These are phyloP conservation scores for Anguilla pacifica DNA, from an alignment of 2,797 vertebrate genomes.

Conservation along the genomic window DNA sequence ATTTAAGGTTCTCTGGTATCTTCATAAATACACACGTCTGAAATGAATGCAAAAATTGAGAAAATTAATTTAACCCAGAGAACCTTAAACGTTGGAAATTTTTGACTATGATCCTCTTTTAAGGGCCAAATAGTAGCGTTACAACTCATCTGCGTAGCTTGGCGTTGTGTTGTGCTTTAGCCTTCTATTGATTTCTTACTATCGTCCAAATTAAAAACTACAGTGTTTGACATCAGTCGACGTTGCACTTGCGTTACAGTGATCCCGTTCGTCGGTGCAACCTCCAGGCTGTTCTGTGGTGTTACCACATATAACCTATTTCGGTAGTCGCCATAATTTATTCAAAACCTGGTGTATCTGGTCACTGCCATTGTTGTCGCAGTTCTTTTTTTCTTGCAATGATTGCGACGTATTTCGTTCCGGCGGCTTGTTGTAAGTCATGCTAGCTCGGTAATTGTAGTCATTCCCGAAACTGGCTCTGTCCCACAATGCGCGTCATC, in stretches of 20 bases:
- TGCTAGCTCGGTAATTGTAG: neutral
- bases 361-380: neutral
- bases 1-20: neutral
- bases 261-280: neutral
- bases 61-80: neutral
- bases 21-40: neutral
- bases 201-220: neutral
- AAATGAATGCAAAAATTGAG: neutral
- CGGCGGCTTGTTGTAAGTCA: neutral
- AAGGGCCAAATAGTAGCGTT: neutral
- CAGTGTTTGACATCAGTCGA: neutral
- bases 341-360: neutral
- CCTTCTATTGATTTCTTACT: neutral
- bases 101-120: neutral
- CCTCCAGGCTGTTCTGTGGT: too few species aligned
- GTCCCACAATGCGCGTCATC: conserved; percentile 5
- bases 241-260: neutral
- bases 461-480: neutral
- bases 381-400: neutral
- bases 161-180: neutral
- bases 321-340: neutral
- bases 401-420: neutral
- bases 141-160: neutral
- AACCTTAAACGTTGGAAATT: neutral
- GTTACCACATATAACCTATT: neutral